A percentile compares a stretch with the other conserved stretches of the same genome.
Conservation (phyloP, 2,888 invertebrate species). For the Bellardia pandia region DNA sequence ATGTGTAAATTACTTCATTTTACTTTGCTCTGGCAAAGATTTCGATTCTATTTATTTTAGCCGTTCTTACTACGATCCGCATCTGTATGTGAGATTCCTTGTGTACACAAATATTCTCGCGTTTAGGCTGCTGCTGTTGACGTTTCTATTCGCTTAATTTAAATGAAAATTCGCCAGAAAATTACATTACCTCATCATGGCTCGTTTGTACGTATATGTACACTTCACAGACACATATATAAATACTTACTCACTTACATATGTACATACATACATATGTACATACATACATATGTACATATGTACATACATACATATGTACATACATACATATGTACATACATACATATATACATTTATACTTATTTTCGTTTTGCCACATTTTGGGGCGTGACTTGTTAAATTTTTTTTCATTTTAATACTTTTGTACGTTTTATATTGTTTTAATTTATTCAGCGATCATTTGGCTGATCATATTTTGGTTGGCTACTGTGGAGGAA, state of each 20-base stretch:
- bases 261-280: neutral
- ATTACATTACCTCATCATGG: conserved; percentile 40
- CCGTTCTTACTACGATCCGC: conserved; percentile 22
- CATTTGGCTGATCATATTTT: conserved; percentile 56
- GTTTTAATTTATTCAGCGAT: conserved; percentile 61
- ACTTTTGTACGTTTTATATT: conserved; percentile 36
- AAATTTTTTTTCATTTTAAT: conserved; percentile 24
- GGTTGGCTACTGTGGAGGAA: conserved; percentile 46
- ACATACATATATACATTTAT: neutral
- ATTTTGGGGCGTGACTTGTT: conserved; percentile 63
- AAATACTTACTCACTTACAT: neutral
- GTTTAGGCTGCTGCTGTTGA: conserved; percentile 45
- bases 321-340: neutral
- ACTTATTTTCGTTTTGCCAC: conserved; percentile 21
- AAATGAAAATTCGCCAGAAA: conserved; percentile 59
- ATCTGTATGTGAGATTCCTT: neutral
- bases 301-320: neutral
- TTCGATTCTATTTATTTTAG: conserved; percentile 22
- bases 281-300: neutral
- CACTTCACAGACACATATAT: neutral
- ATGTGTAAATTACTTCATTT: conserved; percentile 47
- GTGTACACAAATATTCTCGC: conserved; percentile 38
- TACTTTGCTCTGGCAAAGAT: conserved; percentile 43
- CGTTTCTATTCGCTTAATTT: conserved; percentile 62
- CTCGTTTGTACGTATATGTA: neutral